Conservation (phyloP, 2,888 invertebrate species). For the Podabrus alpinus region DNA sequence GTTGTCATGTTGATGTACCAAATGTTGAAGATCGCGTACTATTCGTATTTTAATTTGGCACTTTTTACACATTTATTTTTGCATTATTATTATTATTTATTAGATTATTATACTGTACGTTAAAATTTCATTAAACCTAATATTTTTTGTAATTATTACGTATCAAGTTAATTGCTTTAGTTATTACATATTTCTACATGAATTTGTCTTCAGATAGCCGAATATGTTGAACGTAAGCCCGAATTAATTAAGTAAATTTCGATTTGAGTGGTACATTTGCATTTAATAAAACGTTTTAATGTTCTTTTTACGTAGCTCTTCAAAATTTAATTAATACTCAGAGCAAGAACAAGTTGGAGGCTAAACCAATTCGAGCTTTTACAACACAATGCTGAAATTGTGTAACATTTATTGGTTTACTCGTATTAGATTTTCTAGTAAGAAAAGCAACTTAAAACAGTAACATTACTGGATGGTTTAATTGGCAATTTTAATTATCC, state of each 20-base stretch:
- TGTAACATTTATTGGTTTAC: not conserved
- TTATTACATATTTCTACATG: not conserved
- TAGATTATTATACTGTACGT: not conserved
- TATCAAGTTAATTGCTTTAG: not conserved
- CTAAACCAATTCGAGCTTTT: not conserved
- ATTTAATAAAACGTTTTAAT: slow-evolving; percentile 24
- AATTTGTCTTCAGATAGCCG: not conserved
- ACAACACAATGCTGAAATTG: not conserved
- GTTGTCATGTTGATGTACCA: slow-evolving; percentile 28
- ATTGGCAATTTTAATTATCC: not conserved
- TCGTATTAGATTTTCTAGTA: not conserved
- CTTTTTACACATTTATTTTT: not conserved
- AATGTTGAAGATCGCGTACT: slow-evolving; percentile 13
- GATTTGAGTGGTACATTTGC: slow-evolving; percentile 18
- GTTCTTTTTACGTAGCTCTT: slow-evolving; percentile 16
- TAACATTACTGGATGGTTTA: not conserved
- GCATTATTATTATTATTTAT: not conserved
- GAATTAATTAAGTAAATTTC: slow-evolving; percentile 21
- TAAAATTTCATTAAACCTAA: not conserved
- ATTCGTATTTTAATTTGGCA: not conserved
- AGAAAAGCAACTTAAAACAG: not conserved
- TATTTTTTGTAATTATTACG: not conserved
- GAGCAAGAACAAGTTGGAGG: slow-evolving; percentile 2
- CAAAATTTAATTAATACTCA: slow-evolving; percentile 25
- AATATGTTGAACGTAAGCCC: not conserved